Evolutionary conservation across 2,797 vertebrate genomes (phyloP).

Genomic region (Syncerus caffer): DNA sequence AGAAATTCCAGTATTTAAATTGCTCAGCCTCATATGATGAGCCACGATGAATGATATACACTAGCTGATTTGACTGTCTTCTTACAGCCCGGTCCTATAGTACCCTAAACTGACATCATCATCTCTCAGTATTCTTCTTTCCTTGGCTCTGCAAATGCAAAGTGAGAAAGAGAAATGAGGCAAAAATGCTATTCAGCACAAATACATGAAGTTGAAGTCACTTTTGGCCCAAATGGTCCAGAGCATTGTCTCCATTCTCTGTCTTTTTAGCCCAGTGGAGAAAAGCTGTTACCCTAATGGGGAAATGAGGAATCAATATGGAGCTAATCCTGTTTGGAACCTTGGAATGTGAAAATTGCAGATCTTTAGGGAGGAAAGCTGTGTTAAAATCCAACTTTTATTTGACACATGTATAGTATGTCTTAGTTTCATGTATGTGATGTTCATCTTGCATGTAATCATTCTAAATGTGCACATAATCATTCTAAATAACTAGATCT

Average conservation of each 20-base stretch:
- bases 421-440: neutral
- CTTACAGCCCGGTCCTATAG: neutral
- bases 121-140: neutral
- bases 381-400: neutral
- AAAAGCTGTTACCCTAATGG: neutral
- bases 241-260: rapidly evolving
- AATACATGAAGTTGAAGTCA: neutral
- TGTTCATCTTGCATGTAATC: neutral
- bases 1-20: neutral
- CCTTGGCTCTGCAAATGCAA: neutral
- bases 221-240: neutral
- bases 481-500: neutral
- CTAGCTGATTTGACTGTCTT: neutral
- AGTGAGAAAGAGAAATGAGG: neutral
- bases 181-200: neutral
- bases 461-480: neutral
- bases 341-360: neutral
- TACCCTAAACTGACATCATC: neutral
- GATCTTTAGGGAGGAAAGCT: neutral
- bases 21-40: neutral
- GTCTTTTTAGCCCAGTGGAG: neutral
- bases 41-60: neutral
- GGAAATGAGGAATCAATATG: neutral
- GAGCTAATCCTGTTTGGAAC: neutral
- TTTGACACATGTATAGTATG: neutral